Conservation (phyloP, 2,888 invertebrate species). For the Atherix ibis region DNA sequence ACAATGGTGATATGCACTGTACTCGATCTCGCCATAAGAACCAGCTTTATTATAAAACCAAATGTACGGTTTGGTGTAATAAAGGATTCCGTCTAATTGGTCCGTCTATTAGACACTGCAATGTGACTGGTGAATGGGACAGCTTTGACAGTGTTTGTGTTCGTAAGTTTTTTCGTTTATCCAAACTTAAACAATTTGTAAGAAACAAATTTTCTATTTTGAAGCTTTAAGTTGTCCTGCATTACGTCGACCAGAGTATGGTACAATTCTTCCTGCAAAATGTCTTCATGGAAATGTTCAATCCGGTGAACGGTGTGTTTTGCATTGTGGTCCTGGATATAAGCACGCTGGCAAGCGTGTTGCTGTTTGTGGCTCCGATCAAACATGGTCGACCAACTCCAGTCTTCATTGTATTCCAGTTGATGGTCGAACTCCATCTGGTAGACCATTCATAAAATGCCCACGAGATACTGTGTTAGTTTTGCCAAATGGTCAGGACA, state of each 20-base stretch:
- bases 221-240: no score
- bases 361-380: conserved; percentile 23
- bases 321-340: conserved; percentile 36
- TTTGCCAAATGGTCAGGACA: conserved; percentile 31
- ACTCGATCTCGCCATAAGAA: conserved; percentile 27
- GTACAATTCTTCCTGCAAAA: conserved; percentile 36
- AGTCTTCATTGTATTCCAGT: conserved; percentile 22
- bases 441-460: conserved; percentile 43
- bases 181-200: no score
- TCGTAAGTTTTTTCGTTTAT: conserved; percentile 29
- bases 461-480: conserved; percentile 43
- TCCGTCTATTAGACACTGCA: conserved; percentile 36
- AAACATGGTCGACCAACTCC: conserved; percentile 25
- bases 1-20: conserved; percentile 26
- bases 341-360: conserved; percentile 22
- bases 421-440: conserved; percentile 8
- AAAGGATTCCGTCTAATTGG: conserved; percentile 39
- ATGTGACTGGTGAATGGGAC: conserved; percentile 35
- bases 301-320: conserved; percentile 34
- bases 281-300: conserved; percentile 35
- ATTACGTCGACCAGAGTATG: conserved; percentile 33
- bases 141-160: conserved; percentile 35
- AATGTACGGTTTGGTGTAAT: conserved; percentile 27
- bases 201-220: no score
- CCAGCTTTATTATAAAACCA: conserved; percentile 26